Percentiles rank a stretch among this genome's conserved stretches.
Evolutionary conservation across 2,113 vertebrate genomes (phyloP).

Genomic region (Amphilophus citrinellus): DNA sequence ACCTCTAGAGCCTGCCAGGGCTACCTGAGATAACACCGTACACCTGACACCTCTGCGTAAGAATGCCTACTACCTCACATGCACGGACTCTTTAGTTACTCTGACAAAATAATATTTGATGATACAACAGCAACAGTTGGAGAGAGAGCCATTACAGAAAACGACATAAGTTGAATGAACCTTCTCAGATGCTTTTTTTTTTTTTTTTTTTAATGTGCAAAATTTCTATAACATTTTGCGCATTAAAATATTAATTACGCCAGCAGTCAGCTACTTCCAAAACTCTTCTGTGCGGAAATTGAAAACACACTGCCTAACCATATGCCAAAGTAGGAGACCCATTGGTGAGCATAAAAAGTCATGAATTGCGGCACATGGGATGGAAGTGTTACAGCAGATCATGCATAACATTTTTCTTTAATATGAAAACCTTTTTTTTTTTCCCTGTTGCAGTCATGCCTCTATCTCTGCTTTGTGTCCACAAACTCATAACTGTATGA

Average conservation of each 20-base stretch:
- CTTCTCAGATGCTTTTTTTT: not conserved
- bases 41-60: constrained; percentile 68
- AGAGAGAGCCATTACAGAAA: not conserved
- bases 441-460: constrained; percentile 16
- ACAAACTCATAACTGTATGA: constrained; percentile 14
- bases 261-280: not conserved
- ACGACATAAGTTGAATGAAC: not conserved
- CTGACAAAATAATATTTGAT: not conserved
- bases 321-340: not conserved
- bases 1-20: constrained; percentile 30
- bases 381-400: not conserved
- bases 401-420: not conserved
- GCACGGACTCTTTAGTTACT: constrained; percentile 1
- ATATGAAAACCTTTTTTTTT: not conserved
- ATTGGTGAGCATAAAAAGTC: constrained; percentile 36
- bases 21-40: constrained; percentile 69
- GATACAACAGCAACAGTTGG: constrained; percentile 30
- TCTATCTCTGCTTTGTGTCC: not conserved
- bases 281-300: constrained; percentile 19
- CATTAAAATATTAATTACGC: not conserved
- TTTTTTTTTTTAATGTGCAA: not conserved
- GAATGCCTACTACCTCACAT: constrained; percentile 22
- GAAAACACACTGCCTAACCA: not conserved
- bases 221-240: not conserved
- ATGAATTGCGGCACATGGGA: not conserved